Base-by-base conservation (phyloP, 2,888 invertebrate genomes). In the Heliconius cydno region DNA sequence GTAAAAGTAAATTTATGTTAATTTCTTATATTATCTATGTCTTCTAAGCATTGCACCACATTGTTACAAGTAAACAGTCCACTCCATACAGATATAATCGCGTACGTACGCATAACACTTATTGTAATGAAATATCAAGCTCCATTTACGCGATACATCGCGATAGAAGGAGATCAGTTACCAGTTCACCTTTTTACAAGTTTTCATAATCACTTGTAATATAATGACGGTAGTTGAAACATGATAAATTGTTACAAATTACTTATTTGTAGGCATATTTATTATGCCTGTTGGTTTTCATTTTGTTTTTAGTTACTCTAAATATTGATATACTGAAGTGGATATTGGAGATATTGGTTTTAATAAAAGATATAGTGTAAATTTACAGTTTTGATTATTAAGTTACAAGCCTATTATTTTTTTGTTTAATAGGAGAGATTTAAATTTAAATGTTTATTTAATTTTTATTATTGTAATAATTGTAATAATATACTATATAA, bases 101-200 rank as follows among this genome's bases (percentile, higher is more conserved):
- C 30, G 30, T 30, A 30, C 30, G 76, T 71, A 81, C 76, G 80
- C 78, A 85, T 84, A 83, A 84, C 85, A 84, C 85, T 86, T 85
- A 84, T 82, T 85, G 83, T 83, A 87, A 87, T 86, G 88, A 88
- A 91, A 91, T 90, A 90, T 88, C 90, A 90, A 86, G 90, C 90
- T 92, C 92, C 91, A 92, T 92, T 92, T 92, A 90, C 87, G 86
- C 73, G 81, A 78, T 84, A 86, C 88, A 90, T 88, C 91, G 91
- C 91, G 92, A 90, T 88, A 89, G 88, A 86, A 81, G 28, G 82
- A 85, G 85, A 91, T 84, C 85, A 86, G 84, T 80, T 85, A 91
- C 90, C 86, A 82, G 92, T 90, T 93, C 88, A 89, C 91, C 90
- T 92, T 92, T 91, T 91, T 91, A 73, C 66, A 88, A 86, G 70